Conservation (phyloP, 2,888 invertebrate genomes). For the Chesias legatella region DNA sequence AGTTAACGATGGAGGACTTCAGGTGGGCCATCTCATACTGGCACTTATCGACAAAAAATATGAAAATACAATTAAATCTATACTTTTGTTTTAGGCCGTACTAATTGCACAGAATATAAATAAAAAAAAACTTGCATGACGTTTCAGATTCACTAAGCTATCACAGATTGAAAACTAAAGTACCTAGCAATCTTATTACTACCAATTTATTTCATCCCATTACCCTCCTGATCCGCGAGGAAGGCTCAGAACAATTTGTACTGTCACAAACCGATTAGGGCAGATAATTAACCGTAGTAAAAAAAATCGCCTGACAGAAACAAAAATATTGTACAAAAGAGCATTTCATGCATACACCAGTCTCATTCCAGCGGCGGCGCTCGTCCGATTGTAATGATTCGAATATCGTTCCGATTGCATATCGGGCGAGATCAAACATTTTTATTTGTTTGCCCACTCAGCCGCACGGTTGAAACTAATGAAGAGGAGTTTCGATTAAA, state of each 20-base stretch:
- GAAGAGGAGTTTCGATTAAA: constrained; percentile 75
- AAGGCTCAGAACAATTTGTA: constrained; percentile 13
- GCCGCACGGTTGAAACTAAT: constrained; percentile 74
- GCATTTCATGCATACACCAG: constrained; percentile 21
- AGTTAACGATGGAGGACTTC: no score
- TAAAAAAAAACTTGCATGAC: no score
- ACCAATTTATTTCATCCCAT: no score
- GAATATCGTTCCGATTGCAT: constrained; percentile 65
- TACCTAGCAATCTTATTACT: no score
- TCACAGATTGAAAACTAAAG: no score
- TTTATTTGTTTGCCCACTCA: constrained; percentile 74
- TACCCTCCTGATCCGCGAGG: not conserved
- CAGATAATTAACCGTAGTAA: constrained; percentile 26
- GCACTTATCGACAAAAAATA: no score
- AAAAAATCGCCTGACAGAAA: constrained; percentile 22
- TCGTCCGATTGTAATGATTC: constrained; percentile 60
- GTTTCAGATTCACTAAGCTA: no score
- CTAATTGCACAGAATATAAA: no score
- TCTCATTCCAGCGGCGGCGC: constrained; percentile 27
- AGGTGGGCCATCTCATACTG: no score
- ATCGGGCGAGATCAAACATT: constrained; percentile 73
- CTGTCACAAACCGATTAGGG: constrained; percentile 19
- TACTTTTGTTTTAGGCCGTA: no score
- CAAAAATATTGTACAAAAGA: constrained; percentile 28
- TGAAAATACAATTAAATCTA: no score